Conservation (phyloP, 2,888 invertebrate species). For the Netelia melanura region DNA sequence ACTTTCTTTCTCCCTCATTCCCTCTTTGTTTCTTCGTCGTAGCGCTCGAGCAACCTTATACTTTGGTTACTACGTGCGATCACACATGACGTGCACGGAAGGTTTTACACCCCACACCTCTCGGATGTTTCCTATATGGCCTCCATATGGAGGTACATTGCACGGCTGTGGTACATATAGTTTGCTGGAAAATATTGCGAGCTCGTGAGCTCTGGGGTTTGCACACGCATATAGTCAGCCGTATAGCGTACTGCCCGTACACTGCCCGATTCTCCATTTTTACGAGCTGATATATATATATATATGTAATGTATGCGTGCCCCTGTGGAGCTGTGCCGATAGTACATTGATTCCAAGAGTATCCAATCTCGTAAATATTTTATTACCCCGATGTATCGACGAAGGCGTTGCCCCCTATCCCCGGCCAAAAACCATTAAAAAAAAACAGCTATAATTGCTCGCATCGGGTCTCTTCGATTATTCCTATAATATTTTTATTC, state of each 20-base stretch:
- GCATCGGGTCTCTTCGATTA: background rate
- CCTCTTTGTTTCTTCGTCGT: background rate
- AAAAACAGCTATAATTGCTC: slow-evolving; percentile 1
- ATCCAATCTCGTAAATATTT: slow-evolving; percentile 47
- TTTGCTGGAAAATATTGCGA: background rate
- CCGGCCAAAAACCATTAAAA: background rate
- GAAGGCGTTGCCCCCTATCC: slow-evolving; percentile 1
- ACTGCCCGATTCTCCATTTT: slow-evolving; percentile 20
- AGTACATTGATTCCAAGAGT: slow-evolving; percentile 47
- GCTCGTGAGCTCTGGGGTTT: background rate
- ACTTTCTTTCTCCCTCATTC: background rate
- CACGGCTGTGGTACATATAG: background rate
- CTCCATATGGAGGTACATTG: background rate
- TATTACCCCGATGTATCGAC: slow-evolving; percentile 30
- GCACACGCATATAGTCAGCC: background rate
- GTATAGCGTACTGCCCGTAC: background rate
- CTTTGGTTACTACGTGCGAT: slow-evolving; percentile 35
- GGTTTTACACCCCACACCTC: slow-evolving; percentile 8
- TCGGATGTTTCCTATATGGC: background rate
- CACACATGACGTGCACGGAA: slow-evolving; percentile 14
- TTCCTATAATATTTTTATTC: background rate
- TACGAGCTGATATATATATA: slow-evolving; percentile 40
- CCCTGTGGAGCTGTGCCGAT: slow-evolving; percentile 21
- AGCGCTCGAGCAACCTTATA: slow-evolving; percentile 24
- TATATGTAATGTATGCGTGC: background rate